Evolutionary conservation across 2,797 vertebrate species (phyloP), one percentile per base, ranked within the genome.

Genomic region (Leptoclinus maculatus): DNA sequence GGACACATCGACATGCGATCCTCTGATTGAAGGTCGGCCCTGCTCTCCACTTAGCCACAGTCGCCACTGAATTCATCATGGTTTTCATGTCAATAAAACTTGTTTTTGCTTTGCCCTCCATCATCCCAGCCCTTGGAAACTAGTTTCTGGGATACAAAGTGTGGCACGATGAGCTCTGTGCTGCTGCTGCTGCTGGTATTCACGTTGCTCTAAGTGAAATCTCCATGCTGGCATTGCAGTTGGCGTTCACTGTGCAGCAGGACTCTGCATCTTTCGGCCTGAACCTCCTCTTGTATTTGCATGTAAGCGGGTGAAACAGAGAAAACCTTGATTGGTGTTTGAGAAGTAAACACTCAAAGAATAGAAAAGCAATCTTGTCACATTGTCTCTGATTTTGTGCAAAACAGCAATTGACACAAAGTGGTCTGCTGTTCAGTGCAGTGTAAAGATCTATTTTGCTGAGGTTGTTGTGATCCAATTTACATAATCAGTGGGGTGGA

Each of bases 381-480:
- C 66, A n/a, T 84, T 78, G 53, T 83, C 36, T 66, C 12, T 63
- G 66, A 90, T 83, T 85, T 88, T 83, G 57, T 60, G 71, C 32
- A 62, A 70, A 81, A 70, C 39, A 70, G 47, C 57, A 41, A 66
- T 62, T 78, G 53, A 83, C 60, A 54, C 47, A 71, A 68, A 81
- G 56, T 62, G 59, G 29, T 68, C 58, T 39, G 16, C 66, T 74
- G 57, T 60, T 78, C 71, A 60, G 65, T 39, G 77, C 56, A 9
- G 66, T 66, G 76, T 80, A 66, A 84, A 74, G 69, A 75, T 71
- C 43, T 82, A 51, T 86, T 87, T 86, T 81, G 41, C 39, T 59
- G n/a, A 82, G 51, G 47, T 71, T 88, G 82, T 80, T 71, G 59
- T 74, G 54, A 79, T 82, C 41, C 72, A 76, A 79, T 87, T 86